Base-by-base conservation (phyloP, 2,797 vertebrate species). In the Lates japonicus region DNA sequence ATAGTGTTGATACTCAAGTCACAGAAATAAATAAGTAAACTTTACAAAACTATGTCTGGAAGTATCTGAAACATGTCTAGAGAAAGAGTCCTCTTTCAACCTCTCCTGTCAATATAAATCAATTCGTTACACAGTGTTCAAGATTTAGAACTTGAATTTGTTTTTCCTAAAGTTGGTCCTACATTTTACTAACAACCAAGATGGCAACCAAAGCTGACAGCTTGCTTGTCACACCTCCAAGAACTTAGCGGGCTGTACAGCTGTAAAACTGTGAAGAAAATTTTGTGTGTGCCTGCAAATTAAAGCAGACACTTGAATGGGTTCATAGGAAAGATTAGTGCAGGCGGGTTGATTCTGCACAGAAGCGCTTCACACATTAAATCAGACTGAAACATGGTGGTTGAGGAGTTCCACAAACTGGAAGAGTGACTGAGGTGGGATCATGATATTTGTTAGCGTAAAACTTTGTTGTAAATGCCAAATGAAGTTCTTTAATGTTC, bases 11-110 rank as follows among this genome's bases (percentile, higher is more conserved):
- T 5, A 49, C 29, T 78, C 3, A 61, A 68, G 11, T 65, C 52
- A 59, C 13, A 46, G 22, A 49, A 51, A 70, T 17, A 49, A 75
- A 14, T 5, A 54, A 57, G 59, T 39, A 66, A 74, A 44, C 7
- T 58, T 1, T 11, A 29, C n/a, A 54, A 39, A 8, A 3, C 20
- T 13, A 19, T 11, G 19, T 22, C n/a, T 14, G 25, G 20, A 35
- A 19, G 13, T 74, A 3, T 20, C 29, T 54, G 11, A 22, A 54
- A 22, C 7, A 20, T 14, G 17, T 5, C 49, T 16, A 0, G 5
- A 55, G 25, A 29, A 33, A 9, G 35, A 62, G 12, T 54, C 25
- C 17, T 48, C 22, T 48, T 33, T 60, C 12, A 66, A 11, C 25
- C 4, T 17, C 17, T 48, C 20, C 58, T 67, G 22, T 70, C 19